Evolutionary conservation across 30 jellyfish, hydroid and myxozoan genomes (phyloP).

Genomic region (Haliclystus octoradiatus): DNA sequence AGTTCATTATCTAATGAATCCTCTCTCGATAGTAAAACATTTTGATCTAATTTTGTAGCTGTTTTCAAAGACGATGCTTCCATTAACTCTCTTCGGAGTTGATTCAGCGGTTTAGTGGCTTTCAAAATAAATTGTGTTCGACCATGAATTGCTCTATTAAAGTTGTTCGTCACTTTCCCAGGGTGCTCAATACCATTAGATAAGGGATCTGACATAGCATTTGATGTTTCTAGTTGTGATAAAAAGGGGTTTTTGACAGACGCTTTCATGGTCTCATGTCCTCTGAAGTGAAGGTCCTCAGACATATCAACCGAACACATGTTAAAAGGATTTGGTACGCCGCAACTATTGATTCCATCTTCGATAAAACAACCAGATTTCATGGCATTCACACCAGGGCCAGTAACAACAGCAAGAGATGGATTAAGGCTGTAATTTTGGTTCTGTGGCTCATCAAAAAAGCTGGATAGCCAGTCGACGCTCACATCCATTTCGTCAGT

Average conservation of each 20-base stretch:
- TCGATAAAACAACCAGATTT: not conserved
- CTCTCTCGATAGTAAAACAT: not conserved
- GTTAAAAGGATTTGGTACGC: not conserved
- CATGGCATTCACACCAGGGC: not conserved
- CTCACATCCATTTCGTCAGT: slow-evolving; percentile 76
- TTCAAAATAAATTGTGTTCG: not conserved
- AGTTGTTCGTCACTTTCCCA: not conserved
- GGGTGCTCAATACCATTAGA: too few relatives aligned
- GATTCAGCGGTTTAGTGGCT: not conserved
- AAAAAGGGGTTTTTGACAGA: not conserved
- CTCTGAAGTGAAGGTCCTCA: not conserved
- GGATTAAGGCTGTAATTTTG: not conserved
- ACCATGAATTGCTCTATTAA: not conserved
- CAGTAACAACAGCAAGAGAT: not conserved
- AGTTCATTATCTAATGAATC: not conserved
- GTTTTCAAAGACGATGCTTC: not conserved
- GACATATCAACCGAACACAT: not conserved
- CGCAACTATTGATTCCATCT: not conserved
- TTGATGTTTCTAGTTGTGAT: not conserved
- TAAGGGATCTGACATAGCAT: not conserved
- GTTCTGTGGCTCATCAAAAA: slow-evolving; percentile 89
- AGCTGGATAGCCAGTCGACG: slow-evolving; percentile 93
- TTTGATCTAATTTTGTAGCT: not conserved
- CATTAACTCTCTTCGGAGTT: not conserved
- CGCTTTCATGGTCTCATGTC: not conserved